Evolutionary conservation across 2,888 invertebrate species (phyloP), one percentile per base, ranked within the genome.

Genomic region (Athripsodes cinereus): DNA sequence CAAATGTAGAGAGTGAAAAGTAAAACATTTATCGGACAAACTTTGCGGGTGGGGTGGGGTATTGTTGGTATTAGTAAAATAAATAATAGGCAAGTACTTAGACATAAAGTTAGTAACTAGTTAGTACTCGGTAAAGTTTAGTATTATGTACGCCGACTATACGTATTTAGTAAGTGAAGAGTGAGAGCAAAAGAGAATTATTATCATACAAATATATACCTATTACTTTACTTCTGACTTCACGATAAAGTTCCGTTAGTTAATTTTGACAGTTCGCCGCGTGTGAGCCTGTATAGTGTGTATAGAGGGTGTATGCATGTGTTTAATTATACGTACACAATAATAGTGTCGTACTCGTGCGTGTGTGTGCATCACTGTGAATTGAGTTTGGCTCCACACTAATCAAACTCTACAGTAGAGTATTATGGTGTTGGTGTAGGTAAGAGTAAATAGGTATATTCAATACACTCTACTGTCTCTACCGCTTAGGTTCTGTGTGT

Each of bases 141-240:
- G n/a, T n/a, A n/a, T n/a, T n/a, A n/a, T n/a, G n/a, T n/a, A n/a
- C n/a, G n/a, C n/a, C n/a, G n/a, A n/a, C n/a, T n/a, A n/a, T n/a
- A n/a, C n/a, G n/a, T n/a, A n/a, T n/a, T n/a, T 13, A 40, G 40
- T 40, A 13, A 40, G 16, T 3, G 40, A 40, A n/a, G 40, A 35
- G 72, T 70, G 72, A 74, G 13, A 2, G 13, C 11, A 48, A 6
- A 13, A 48, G 48, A 21, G 48, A 48, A 21, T n/a, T 20, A 48
- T 10, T 21, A 21, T 48, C 46, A 6, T 46, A 46, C n/a, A n/a
- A n/a, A n/a, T n/a, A n/a, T n/a, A n/a, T n/a, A n/a, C n/a, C n/a
- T n/a, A 8, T 6, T 20, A 19, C 13, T 13, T 3, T 40, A 40
- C 40, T 40, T 40, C 40, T 40, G 40, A 40, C 40, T 40, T 16